Evolutionary conservation across 1,140 invertebrate genomes (phyloP), one percentile per base, ranked within the genome.

Genomic region (Drosophila nigromelanica): DNA sequence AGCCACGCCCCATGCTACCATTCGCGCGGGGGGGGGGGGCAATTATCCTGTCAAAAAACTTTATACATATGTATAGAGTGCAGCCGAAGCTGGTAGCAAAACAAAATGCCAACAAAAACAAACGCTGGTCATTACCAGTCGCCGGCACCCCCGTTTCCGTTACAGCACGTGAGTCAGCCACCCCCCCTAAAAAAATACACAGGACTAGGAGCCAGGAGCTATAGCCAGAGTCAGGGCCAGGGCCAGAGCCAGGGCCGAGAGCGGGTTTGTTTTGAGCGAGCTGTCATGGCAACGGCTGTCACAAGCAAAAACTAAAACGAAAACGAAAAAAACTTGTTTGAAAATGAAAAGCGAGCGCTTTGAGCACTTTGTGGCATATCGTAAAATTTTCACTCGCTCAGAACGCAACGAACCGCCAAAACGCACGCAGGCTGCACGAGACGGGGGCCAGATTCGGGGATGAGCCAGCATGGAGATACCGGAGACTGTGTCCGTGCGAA

Each of bases 91-190:
- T 56, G 85, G 56, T 89, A 89, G 76, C 83, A 89, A 89, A 87
- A 89, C 83, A 89, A 89, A 89, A 89, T 74, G 83, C 83, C 67
- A 89, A 77, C 83, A 80, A 89, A 89, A 89, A 89, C 83, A 89
- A 89, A 83, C 43, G 35, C 55, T 48, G 61, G 50, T 79, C 66
- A 76, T 72, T 79, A 51, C 61, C 68, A 69, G 54, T 55, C 70
- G 55, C 62, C 78, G 79, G 68, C 79, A 82, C 52, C 72, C 64
- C 56, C 48, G 50, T 62, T 76, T 73, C 70, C 73, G 69, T 52
- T 54, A 35, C 71, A 59, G 66, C 82, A 80, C 78, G 82, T 86
- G 82, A 86, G 78, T 80, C 74, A 80, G 80, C 62, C 42, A 39
- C 39, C 30, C 45, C 73, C 68, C 48, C 21, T 21, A 11, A 24